Base-by-base conservation (phyloP, 2,113 vertebrate species). In the Sturnira hondurensis region DNA sequence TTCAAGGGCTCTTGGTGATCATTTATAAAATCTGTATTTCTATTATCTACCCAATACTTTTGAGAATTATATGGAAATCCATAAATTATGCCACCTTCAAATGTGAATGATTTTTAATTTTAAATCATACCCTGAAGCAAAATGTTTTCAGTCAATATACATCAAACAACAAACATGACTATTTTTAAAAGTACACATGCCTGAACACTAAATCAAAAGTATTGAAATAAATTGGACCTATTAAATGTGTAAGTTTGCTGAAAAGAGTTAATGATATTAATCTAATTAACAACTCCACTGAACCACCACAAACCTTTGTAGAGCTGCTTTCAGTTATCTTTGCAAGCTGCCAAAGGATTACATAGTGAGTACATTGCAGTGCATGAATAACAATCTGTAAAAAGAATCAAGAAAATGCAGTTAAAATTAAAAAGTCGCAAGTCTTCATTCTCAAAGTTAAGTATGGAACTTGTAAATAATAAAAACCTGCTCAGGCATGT, bases 401-500 rank as follows among this genome's bases (percentile, higher is more conserved):
- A 97, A 94, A 88, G 83, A 92, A 96, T 67, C 91, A 14, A 63
- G 41, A 97, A 77, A 95, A 89, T 43, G 86, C 28, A 94, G 36
- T 91, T 90, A 82, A 96, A 96, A 91, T 84, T 93, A 58, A 95
- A 80, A 97, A 65, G 17, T 76, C 58, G 92, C 3, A 96, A 92
- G 77, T 81, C 36, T 91, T 96, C 76, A 70, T 28, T 94, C 28
- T 78, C 86, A 61, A 92, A 92, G 11, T 87, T 95, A 50, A 93
- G 93, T 58, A 96, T 76, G 20, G 16, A 89, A 61, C 7, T 83
- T 96, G 67, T 52, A 97, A 96, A 92, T 92, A 98, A 98, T 88
- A 98, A 97, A 98, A 85, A 99, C 99, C 99, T 99, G 99, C 91
- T 99, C 99, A 85, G 99, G 99, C 99, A 99, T 99, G 97, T 99